A percentile compares a stretch with the other conserved stretches of the same genome.
These are phyloP conservation scores for Sakesphorus luctuosus DNA, from an alignment of 2,113 vertebrate genomes.

Conservation along the genomic window DNA sequence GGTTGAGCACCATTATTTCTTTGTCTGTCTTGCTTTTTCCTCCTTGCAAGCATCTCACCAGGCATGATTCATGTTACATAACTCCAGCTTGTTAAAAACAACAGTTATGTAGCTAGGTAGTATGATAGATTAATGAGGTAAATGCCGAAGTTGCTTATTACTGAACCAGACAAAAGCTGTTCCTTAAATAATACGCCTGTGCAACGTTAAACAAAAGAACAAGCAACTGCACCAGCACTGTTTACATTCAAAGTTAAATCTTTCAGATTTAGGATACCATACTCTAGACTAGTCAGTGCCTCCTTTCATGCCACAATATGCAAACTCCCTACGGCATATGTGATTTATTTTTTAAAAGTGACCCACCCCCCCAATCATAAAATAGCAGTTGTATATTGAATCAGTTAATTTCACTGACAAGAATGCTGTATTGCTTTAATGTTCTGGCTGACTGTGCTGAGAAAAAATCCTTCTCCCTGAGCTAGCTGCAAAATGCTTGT, in stretches of 20 bases:
- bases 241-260: constrained; percentile 26
- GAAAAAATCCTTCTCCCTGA: not conserved
- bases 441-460: not conserved
- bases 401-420: not conserved
- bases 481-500: not conserved
- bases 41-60: not conserved
- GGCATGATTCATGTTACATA: not conserved
- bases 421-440: not conserved
- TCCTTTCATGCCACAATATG: not conserved
- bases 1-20: not conserved
- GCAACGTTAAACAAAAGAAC: constrained; percentile 37
- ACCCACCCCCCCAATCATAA: rapidly evolving
- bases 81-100: constrained; percentile 18
- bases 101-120: not conserved
- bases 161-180: not conserved
- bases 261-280: not conserved
- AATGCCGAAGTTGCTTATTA: constrained; percentile 19
- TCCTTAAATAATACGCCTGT: constrained; percentile 4
- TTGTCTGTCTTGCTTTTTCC: not conserved
- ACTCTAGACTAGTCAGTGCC: not conserved
- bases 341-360: not conserved
- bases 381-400: not conserved
- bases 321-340: not conserved
- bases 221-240: not conserved
- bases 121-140: not conserved